Evolutionary conservation across 2,113 vertebrate genomes (phyloP).

Genomic region (Acinonyx jubatus): DNA sequence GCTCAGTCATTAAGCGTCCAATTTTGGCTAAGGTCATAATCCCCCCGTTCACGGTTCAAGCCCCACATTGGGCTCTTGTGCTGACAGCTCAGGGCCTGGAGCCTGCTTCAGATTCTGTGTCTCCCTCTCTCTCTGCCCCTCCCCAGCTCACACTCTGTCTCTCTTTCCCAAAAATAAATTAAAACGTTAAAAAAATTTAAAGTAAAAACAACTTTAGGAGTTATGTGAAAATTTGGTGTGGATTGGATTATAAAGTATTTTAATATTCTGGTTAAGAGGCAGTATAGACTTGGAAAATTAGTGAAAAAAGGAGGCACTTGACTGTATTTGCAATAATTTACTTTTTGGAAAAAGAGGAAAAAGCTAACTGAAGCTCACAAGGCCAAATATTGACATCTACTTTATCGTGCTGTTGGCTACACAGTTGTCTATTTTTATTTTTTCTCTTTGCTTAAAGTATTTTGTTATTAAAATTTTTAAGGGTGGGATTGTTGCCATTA

Average conservation of each 20-base stretch:
- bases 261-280: not conserved
- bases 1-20: too few relatives aligned
- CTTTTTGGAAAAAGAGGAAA: not conserved
- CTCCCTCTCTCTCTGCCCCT: too few relatives aligned
- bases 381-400: not conserved
- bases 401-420: not conserved
- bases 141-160: too few relatives aligned
- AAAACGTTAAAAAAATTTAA: not conserved
- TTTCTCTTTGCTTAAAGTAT: constrained; percentile 28
- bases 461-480: not conserved
- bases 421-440: not conserved
- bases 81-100: too few relatives aligned
- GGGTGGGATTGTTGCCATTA: not conserved
- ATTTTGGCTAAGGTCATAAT: too few relatives aligned
- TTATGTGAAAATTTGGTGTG: not conserved
- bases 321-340: not conserved
- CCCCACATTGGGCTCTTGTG: too few relatives aligned
- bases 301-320: not conserved
- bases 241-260: not conserved
- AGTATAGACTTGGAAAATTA: not conserved
- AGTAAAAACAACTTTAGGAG: not conserved
- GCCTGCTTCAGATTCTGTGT: too few relatives aligned
- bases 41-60: too few relatives aligned
- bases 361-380: not conserved
- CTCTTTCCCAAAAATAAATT: too few relatives aligned